Evolutionary conservation across 53 echinoderm and acorn worm genomes (phyloP).

Genomic region (Arbacia lixula): DNA sequence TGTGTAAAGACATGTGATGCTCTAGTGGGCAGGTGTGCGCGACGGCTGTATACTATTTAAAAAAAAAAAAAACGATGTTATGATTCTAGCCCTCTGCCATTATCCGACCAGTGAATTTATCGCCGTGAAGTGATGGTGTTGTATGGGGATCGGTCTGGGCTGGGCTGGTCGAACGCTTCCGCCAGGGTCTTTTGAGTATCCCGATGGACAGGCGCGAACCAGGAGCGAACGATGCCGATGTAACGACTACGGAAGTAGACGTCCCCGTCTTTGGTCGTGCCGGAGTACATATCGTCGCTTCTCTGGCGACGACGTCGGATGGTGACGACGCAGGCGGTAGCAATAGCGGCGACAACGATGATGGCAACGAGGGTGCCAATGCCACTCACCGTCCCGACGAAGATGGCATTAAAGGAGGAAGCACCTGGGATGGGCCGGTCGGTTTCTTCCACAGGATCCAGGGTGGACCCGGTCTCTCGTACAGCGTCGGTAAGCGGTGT

Average conservation of each 20-base stretch:
- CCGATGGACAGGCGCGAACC: constrained; percentile 85
- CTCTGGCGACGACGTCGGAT: background rate
- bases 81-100: too few relatives aligned
- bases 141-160: constrained; percentile 42
- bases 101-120: background rate
- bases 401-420: constrained; percentile 28
- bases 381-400: constrained; percentile 44
- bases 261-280: constrained; percentile 55
- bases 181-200: constrained; percentile 62
- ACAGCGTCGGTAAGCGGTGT: background rate
- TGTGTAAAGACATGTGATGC: too few relatives aligned
- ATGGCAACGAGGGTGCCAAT: constrained; percentile 41
- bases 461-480: background rate
- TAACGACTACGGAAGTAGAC: constrained; percentile 73
- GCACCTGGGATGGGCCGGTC: constrained; percentile 1
- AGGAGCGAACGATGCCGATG: constrained; percentile 76
- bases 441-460: background rate
- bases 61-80: too few relatives aligned
- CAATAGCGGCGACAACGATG: constrained; percentile 47
- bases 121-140: constrained; percentile 20
- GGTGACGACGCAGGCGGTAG: constrained; percentile 12
- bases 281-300: background rate
- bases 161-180: constrained; percentile 17
- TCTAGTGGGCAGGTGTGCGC: too few relatives aligned
- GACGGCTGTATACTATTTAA: too few relatives aligned